Conservation (phyloP, 2,113 vertebrate species). For the Clarias macrocephalus region DNA sequence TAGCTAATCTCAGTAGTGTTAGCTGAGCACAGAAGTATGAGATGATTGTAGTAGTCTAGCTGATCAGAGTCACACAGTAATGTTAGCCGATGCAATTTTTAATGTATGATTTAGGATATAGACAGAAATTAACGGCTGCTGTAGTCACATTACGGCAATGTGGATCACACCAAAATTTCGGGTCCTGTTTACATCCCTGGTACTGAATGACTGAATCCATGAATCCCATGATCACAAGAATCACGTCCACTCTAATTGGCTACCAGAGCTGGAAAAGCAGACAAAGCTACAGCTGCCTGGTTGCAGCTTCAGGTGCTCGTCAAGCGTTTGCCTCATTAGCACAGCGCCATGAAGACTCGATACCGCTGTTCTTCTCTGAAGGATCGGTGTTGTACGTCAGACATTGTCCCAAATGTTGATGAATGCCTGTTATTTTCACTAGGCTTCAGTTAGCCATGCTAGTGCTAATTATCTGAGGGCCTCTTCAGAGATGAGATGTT, state of each 20-base stretch:
- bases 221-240: neutral
- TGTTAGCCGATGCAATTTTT: neutral
- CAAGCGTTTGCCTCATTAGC: constrained; percentile 34
- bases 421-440: constrained; percentile 27
- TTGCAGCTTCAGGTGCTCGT: constrained; percentile 37
- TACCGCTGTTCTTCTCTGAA: constrained; percentile 2
- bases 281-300: constrained; percentile 19
- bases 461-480: constrained; percentile 50
- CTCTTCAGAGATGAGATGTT: constrained; percentile 55
- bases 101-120: neutral
- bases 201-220: neutral
- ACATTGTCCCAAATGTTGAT: constrained; percentile 29
- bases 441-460: constrained; percentile 31
- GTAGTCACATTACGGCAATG: neutral
- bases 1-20: neutral
- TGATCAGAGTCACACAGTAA: neutral
- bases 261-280: neutral
- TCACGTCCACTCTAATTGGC: neutral
- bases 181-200: neutral
- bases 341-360: constrained; percentile 19
- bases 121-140: neutral
- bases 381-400: constrained; percentile 9
- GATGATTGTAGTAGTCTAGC: neutral
- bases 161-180: neutral
- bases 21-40: neutral